These are phyloP conservation scores for Drosophila paulistorum DNA, from an alignment of 1,140 invertebrate species.

Conservation along the genomic window DNA sequence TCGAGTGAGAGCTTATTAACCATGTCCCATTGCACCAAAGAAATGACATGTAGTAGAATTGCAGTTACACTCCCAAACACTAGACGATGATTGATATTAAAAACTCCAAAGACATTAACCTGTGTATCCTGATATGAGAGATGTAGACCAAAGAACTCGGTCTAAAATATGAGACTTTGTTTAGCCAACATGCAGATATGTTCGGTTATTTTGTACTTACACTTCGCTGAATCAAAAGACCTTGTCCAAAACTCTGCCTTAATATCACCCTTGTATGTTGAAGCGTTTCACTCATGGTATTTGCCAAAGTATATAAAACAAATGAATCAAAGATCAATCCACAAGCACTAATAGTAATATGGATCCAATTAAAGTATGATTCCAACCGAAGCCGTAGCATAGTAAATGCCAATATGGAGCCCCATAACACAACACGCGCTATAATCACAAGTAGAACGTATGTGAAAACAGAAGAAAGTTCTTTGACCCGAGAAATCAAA, in stretches of 20 bases:
- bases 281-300: neutral
- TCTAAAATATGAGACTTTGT: constrained; percentile 8
- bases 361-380: neutral
- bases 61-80: constrained; percentile 12
- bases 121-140: constrained; percentile 34
- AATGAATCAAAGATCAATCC: constrained; percentile 18
- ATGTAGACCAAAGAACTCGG: constrained; percentile 46
- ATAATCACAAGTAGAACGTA: neutral
- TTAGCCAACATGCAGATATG: neutral
- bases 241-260: neutral
- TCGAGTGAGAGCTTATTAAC: too few species aligned
- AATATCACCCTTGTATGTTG: constrained; percentile 1
- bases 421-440: neutral
- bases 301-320: neutral
- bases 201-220: constrained; percentile 18
- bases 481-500: neutral
- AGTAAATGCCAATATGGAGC: neutral
- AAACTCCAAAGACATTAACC: constrained; percentile 29
- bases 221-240: constrained; percentile 21
- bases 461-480: neutral
- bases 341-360: constrained; percentile 4
- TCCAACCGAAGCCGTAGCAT: neutral
- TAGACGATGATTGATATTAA: constrained; percentile 31
- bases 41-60: constrained; percentile 35
- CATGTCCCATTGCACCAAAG: neutral